Evolutionary conservation across 2,888 invertebrate genomes (phyloP), one percentile per base, ranked within the genome.

Genomic region (Drosophila sordidapex): DNA sequence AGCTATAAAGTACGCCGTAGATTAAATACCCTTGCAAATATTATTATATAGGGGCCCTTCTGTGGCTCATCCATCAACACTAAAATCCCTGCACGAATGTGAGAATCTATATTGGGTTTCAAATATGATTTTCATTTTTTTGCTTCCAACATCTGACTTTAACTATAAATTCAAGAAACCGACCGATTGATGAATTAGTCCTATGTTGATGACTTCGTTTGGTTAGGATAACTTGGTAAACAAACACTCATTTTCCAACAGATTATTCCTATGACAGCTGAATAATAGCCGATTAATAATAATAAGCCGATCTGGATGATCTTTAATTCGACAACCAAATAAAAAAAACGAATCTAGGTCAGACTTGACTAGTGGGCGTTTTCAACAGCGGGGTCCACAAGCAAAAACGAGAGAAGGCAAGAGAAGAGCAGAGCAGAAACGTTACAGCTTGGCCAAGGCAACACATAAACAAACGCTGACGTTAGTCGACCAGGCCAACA

Each of bases 401-500:
- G 15, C 7, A 15, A 35, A 29, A 21, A 13, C 11, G 21, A 7
- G 29, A 29, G 5, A 49, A 31, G 18, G 5, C 13, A 7, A 10
- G 31, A 1, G 38, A 13, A 6, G 38, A 29, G 54, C 25, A 27
- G 51, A 13, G 35, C 29, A 29, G 21, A 18, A n/a, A n/a, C 27
- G 6, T 25, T 15, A 38, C 6, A 49, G 33, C 61, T 73, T 67
- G 63, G 65, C 57, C 59, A 58, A 68, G 76, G 60, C 57, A 59
- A 11, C 15, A 57, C 31, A 35, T 25, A n/a, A 21, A 43, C 43
- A n/a, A 6, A 5, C 25, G 1, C 2, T 52, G 38, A 62, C 43
- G 75, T 62, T 75, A 74, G 72, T 49, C 53, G 53, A 33, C 67
- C 85, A 67, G 57, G 53, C 65, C 87, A 70, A 80, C 83, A 87